Percentiles rank a stretch among this genome's conserved stretches.
These are phyloP conservation scores for Nothoprocta perdicaria DNA, from an alignment of 2,113 vertebrate species.

Conservation along the genomic window DNA sequence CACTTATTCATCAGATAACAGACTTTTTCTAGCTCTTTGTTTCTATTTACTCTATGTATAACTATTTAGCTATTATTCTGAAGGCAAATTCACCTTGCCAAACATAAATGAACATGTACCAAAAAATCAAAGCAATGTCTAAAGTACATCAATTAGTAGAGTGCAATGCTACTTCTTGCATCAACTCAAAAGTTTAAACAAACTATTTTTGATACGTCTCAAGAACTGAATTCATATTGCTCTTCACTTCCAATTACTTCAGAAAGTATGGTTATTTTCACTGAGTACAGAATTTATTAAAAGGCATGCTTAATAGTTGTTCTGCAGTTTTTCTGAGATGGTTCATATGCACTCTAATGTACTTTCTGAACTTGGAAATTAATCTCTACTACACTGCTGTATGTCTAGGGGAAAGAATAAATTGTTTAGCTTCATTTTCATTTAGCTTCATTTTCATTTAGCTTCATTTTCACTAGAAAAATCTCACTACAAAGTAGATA, in stretches of 20 bases:
- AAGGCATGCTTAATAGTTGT: not conserved
- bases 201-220: not conserved
- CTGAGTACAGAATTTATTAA: not conserved
- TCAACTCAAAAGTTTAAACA: not conserved
- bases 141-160: not conserved
- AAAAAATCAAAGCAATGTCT: not conserved
- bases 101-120: not conserved
- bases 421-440: not conserved
- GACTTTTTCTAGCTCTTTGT: not conserved
- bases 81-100: not conserved
- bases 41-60: not conserved
- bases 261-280: not conserved
- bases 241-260: not conserved
- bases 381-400: not conserved
- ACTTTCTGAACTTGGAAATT: not conserved
- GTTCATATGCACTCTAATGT: not conserved
- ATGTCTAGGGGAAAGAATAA: not conserved
- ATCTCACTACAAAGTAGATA: not conserved
- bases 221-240: not conserved
- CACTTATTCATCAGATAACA: not conserved
- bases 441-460: not conserved
- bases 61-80: not conserved
- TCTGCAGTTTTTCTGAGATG: not conserved
- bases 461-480: not conserved
- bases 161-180: not conserved